Percentiles rank a stretch among this genome's conserved stretches.
Conservation (phyloP, 2,113 vertebrate species). For the Tetrao urogallus region DNA sequence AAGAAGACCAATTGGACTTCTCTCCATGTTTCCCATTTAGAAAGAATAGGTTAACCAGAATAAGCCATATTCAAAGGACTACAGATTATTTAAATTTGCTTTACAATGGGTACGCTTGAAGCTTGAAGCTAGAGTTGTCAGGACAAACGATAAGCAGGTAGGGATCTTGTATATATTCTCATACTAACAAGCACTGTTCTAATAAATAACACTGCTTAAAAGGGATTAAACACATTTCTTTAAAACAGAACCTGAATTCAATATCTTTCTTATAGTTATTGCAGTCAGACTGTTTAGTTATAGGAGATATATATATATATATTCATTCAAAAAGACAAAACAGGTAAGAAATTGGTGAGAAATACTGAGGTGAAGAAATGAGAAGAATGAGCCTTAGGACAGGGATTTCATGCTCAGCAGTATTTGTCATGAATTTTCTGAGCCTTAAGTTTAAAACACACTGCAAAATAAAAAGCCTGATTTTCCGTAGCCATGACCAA, state of each 20-base stretch:
- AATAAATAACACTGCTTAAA: background rate
- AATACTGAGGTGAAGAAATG: background rate
- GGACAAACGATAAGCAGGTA: background rate
- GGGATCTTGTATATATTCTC: background rate
- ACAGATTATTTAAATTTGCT: background rate
- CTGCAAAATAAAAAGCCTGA: background rate
- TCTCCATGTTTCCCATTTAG: background rate
- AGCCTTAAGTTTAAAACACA: background rate
- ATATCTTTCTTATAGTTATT: background rate
- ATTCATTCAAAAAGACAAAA: background rate
- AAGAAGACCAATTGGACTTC: background rate
- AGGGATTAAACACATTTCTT: background rate
- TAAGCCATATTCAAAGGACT: background rate
- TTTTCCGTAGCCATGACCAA: background rate
- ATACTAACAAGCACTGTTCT: background rate
- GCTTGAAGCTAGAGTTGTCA: background rate
- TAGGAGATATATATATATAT: background rate
- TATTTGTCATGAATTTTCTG: background rate
- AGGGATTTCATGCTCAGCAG: background rate
- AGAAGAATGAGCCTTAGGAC: background rate
- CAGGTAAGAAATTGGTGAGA: background rate
- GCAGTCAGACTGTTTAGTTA: background rate
- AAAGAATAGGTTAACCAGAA: background rate
- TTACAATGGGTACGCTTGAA: background rate
- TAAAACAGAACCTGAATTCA: background rate